Evolutionary conservation across 2,888 invertebrate species (phyloP), one percentile per base, ranked within the genome.

Genomic region (Scaeva pyrastri): DNA sequence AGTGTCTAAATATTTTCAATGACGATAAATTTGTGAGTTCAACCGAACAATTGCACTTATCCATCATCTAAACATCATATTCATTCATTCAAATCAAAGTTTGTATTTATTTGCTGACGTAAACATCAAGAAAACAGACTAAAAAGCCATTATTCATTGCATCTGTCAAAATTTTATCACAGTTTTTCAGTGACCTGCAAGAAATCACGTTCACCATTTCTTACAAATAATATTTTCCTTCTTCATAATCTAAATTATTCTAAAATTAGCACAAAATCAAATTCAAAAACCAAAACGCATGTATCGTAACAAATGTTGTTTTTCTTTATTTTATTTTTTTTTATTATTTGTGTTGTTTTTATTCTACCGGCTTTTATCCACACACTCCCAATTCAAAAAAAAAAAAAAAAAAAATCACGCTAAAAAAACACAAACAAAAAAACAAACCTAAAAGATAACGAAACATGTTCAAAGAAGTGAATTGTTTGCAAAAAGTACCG

Each of bases 401-500:
- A 55, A 55, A 26, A 26, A n/a, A n/a, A n/a, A n/a, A n/a, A 2
- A 52, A 26, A 26, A 26, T 3, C n/a, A 55, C n/a, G 10, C 26
- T n/a, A n/a, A n/a, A 55, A n/a, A 52, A 55, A 55, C 31, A 31
- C n/a, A 16, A 5, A 14, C 3, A 43, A 60, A 26, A 48, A 39
- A 60, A 75, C 70, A 39, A 62, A 41, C 1, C 12, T 12, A 62
- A 45, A 12, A 62, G 19, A 68, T 60, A 39, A 31, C 5, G 19
- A 11, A 23, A 52, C 19, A 36, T 19, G 23, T n/a, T n/a, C 16
- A 43, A 60, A 66, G 41, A 50, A 76, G 45, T 56, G 39, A 66
- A 72, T 41, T 55, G 39, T 43, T 45, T 45, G 75, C 84, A 72
- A 85, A 79, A 85, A 80, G 68, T 76, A 80, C 84, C 84, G 80